phyloP scores from a whole-genome alignment of 1,140 invertebrate genomes.

The Odontomachus brunneus region DNA sequence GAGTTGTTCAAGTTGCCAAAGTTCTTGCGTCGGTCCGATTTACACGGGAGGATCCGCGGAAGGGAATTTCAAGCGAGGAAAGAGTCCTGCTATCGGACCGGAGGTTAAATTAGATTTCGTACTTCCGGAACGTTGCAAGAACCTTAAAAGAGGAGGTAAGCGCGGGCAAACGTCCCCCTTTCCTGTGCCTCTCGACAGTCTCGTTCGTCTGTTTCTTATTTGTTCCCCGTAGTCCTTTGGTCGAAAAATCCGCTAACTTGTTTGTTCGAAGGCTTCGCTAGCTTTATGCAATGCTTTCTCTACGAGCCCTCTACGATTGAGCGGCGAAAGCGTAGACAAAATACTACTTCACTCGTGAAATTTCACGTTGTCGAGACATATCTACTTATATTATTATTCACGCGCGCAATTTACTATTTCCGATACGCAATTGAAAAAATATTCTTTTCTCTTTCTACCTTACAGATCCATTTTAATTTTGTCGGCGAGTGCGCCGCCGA shows the following conservation, averaged over 20 bases:
- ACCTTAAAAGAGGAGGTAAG: constrained; percentile 75
- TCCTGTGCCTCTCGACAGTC: constrained; percentile 40
- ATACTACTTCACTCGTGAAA: neutral
- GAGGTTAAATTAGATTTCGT: constrained; percentile 76
- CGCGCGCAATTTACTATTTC: neutral
- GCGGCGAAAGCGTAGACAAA: neutral
- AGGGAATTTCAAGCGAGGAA: constrained; percentile 54
- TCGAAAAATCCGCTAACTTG: constrained; percentile 42
- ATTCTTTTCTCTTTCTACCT: neutral
- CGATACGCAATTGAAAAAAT: too few relatives aligned
- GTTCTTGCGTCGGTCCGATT: constrained; percentile 63
- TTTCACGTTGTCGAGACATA: neutral
- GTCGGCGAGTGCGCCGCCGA: too few relatives aligned
- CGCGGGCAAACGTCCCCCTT: constrained; percentile 72
- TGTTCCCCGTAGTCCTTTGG: constrained; percentile 40
- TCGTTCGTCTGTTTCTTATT: constrained; percentile 51
- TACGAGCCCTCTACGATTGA: constrained; percentile 26
- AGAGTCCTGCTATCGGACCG: constrained; percentile 58
- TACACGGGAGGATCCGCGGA: constrained; percentile 42
- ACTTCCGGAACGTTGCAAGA: constrained; percentile 72
- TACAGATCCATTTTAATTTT: neutral
- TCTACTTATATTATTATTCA: neutral
- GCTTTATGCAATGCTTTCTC: constrained; percentile 48
- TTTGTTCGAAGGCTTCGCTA: constrained; percentile 37
- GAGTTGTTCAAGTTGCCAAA: constrained; percentile 59